Base-by-base conservation (phyloP, 2,888 invertebrate species). In the Standfussiana lucernea region DNA sequence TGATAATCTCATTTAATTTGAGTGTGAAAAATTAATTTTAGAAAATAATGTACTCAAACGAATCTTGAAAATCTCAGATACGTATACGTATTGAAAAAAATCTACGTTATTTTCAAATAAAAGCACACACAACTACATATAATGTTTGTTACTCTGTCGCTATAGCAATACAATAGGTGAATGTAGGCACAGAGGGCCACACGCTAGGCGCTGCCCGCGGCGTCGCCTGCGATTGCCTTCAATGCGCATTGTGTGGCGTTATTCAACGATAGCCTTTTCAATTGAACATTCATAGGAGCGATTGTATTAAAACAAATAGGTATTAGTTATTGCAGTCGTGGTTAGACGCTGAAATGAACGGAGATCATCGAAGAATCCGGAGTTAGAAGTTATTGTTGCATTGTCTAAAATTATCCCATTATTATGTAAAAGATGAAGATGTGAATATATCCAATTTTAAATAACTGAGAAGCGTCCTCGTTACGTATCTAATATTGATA, bases 161-260 rank as follows among this genome's bases (percentile, higher is more conserved):
- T 85, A 85, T 84, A 87, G 85, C 73, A 84, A 86, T 83, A 83
- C 75, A 81, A 76, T 82, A 77, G 72, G 64, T 86, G 77, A 82
- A 85, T 79, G 75, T 84, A 74, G 35, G 75, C 71, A 86, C 80
- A 82, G 80, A 88, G 83, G 94, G 92, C 95, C 95, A 84, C 87
- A 86, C 84, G 85, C 86, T 89, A 89, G 89, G 88, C 86, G 74
- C 80, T 80, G 82, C 95, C 94, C 89, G 92, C 92, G 92, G 95
- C 94, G 72, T 90, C 82, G 80, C 86, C 89, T 85, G 85, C 87
- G 70, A 79, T 79, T 77, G 77, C 84, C 76, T 87, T 94, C 91
- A 94, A 94, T 95, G 92, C 92, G 89, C 93, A 95, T 95, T 96
- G 95, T 95, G 88, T 87, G 82, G 80, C 90, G 92, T 93, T 92